Percentiles rank a stretch among this genome's conserved stretches.
phyloP scores from a whole-genome alignment of 2,888 invertebrate species.

The Dasypolia templi region DNA sequence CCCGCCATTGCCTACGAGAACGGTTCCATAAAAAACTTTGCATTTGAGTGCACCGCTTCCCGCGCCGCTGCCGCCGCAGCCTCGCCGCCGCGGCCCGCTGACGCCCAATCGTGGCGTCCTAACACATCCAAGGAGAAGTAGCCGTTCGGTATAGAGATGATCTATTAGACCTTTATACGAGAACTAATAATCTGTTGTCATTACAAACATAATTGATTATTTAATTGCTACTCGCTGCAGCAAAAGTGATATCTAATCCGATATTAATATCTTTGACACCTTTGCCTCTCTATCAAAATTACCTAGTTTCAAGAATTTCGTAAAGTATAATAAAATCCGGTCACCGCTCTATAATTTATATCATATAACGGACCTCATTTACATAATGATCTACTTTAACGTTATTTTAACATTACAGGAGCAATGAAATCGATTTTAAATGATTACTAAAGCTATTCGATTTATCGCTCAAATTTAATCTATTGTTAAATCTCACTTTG shows the following conservation, averaged over 20 bases:
- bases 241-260: background rate
- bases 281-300: no score
- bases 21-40: no score
- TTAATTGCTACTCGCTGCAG: background rate
- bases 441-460: conserved; percentile 42
- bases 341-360: conserved; percentile 13
- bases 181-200: background rate
- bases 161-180: background rate
- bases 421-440: conserved; percentile 50
- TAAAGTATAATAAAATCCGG: conserved; percentile 24
- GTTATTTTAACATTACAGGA: conserved; percentile 36
- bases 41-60: no score
- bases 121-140: background rate
- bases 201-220: background rate
- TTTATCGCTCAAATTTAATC: conserved; percentile 55
- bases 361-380: conserved; percentile 36
- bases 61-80: no score
- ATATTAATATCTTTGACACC: no score
- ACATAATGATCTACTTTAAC: conserved; percentile 31
- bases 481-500: conserved; percentile 57
- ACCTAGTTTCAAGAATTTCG: conserved; percentile 8
- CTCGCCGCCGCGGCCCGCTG: no score
- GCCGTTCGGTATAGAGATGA: background rate
- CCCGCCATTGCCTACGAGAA: no score
- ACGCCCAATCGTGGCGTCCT: background rate